Base-by-base conservation (phyloP, 2,888 invertebrate genomes). In the Heteropelma amictum region DNA sequence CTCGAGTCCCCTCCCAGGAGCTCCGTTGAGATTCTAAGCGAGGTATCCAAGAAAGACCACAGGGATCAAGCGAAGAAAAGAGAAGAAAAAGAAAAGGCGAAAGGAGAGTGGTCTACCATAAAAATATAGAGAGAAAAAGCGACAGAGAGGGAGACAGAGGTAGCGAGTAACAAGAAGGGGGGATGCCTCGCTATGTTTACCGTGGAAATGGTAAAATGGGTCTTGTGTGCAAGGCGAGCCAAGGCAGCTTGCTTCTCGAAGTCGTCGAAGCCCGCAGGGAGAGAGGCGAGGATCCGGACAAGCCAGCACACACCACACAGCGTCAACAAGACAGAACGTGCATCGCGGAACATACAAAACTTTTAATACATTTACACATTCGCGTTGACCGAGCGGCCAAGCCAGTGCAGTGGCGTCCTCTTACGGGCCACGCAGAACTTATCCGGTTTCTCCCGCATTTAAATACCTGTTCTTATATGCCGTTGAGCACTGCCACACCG, bases 401-500 rank as follows among this genome's bases (percentile, higher is more conserved):
- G 54, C 47, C 61, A 72, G 68, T 49, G 80, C 77, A 73, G 84
- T 86, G 85, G 86, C 85, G 86, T 84, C 85, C 86, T 87, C 86
- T 87, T 65, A 60, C 83, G 81, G 79, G 72, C 65, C 77, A 76
- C 72, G 69, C 58, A 76, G 78, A 72, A 87, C 78, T 76, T 77
- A 80, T 83, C 85, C 84, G 83, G 85, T 85, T 81, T 83, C 82
- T 56, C 71, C 54, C 58, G 67, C 80, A 85, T 86, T 86, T 86
- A 83, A 85, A 85, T 87, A 83, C 83, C 83, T 81, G 81, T 76
- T 84, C 81, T 83, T 58, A 69, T n/a, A n/a, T 83, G 82, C 82
- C 82, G 83, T 85, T 85, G 81, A 74, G 58, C 76, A 64, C 71
- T 70, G 61, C 49, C 54, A 65, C 54, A 40, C 10, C n/a, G 54